Conservation (phyloP, 2,113 vertebrate species). For the Nibea albiflora region DNA sequence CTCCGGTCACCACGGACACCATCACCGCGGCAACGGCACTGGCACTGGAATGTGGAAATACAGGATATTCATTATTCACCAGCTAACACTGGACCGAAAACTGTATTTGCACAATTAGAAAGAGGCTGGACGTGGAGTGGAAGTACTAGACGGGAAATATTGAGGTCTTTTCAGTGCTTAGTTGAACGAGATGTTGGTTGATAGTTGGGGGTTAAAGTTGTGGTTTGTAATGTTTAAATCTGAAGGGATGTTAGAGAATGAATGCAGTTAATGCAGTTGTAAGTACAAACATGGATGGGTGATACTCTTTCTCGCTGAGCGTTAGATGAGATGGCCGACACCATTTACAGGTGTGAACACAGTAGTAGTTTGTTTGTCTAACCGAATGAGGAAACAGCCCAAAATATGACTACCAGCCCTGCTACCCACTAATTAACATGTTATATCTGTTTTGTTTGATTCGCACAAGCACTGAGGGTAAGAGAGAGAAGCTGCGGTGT, state of each 20-base stretch:
- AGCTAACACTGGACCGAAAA: conserved; percentile 47
- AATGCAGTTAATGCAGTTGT: neutral
- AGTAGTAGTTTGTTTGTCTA: neutral
- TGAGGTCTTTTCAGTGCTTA: neutral
- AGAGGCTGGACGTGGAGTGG: neutral
- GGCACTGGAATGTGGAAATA: conserved; percentile 76
- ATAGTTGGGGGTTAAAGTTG: neutral
- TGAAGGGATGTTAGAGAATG: neutral
- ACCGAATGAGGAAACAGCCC: too few species aligned
- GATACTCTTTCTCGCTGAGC: neutral
- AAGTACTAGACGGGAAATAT: neutral
- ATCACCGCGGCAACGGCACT: conserved; percentile 26
- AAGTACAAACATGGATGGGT: too few species aligned
- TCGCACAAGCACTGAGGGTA: neutral
- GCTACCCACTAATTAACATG: neutral
- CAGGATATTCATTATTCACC: conserved; percentile 63
- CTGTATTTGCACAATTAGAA: neutral
- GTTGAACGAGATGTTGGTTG: neutral
- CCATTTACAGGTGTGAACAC: neutral
- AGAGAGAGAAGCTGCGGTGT: too few species aligned
- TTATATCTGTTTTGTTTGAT: neutral
- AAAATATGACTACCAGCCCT: neutral
- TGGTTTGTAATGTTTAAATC: neutral
- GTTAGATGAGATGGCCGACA: neutral
- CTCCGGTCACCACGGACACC: conserved; percentile 3